Evolutionary conservation across 2,113 vertebrate species (phyloP), one percentile per base, ranked within the genome.

Genomic region (Hystrix cristata): DNA sequence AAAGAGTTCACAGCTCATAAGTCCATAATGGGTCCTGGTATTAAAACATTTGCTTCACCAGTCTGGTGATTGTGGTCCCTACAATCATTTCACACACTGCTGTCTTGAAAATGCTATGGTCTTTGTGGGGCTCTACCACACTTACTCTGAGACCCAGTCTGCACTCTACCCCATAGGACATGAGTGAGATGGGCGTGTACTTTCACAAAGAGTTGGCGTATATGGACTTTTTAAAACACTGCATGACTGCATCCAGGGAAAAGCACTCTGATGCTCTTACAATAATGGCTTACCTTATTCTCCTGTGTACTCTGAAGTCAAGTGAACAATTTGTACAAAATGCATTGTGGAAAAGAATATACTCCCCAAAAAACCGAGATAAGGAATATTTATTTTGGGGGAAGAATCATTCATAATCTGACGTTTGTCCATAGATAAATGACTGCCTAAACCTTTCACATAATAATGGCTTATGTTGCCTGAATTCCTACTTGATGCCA

Each of bases 21-120:
- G 85, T 85, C 89, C 64, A 15, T 96, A 97, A 98, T 97, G 95
- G 95, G 91, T 96, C 96, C 95, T 80, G 38, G 34, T 91, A 87
- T 98, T 95, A 96, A 96, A 98, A 95, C 57, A 2, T 27, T 72
- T 0, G 60, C 95, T 96, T 81, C 93, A 51, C 86, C 78, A 88
- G 84, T 64, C 95, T 65, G 23, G 55, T 84, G 95, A 80, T 0
- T 78, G n/a, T 1, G 16, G 60, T 46, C 38, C 78, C 85, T 69
- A 3, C 34, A 46, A 0, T 96, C 96, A 79, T 93, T 94, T 96
- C 95, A 83, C 93, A 57, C 72, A 0, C 48, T 16, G 48, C 88
- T 72, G 31, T 87, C 94, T 81, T 21, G 82, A 69, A 80, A 98
- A 64, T 14, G 0, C 51, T 79, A 0, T 5, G 1, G 79, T 69